Conservation (phyloP, 2,888 invertebrate genomes). For the Mythimna impura region DNA sequence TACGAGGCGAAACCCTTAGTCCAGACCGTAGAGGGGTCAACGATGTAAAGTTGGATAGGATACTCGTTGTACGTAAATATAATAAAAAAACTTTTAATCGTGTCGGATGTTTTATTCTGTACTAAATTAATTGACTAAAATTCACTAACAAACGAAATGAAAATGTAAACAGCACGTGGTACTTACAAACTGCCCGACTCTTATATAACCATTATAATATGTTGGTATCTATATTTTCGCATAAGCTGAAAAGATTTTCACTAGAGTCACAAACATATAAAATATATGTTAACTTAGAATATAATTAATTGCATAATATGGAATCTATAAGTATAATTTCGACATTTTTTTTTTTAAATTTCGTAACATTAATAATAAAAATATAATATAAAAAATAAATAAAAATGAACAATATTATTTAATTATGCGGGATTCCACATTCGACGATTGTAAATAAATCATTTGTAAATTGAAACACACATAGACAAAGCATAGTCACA, state of each 20-base stretch:
- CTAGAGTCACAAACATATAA: conserved; percentile 1
- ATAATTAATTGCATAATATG: background rate
- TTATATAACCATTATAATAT: conserved; percentile 23
- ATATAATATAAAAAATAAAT: conserved; percentile 20
- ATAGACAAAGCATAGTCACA: conserved; percentile 8
- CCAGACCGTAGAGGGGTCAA: too few relatives aligned
- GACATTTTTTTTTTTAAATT: background rate
- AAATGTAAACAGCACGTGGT: conserved; percentile 49
- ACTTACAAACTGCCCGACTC: conserved; percentile 42
- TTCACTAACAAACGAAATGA: conserved; percentile 75
- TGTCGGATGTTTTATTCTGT: conserved; percentile 83
- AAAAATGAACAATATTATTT: background rate
- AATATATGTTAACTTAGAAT: background rate
- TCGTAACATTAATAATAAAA: conserved; percentile 28
- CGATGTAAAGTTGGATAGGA: too few relatives aligned
- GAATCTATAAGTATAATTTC: background rate
- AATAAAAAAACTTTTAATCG: conserved; percentile 60
- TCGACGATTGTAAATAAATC: conserved; percentile 16
- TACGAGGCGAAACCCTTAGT: too few relatives aligned
- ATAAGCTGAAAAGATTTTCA: conserved; percentile 18
- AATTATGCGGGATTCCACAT: background rate
- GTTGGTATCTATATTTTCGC: conserved; percentile 61
- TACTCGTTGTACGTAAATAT: background rate
- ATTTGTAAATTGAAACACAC: background rate
- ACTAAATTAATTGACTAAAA: conserved; percentile 86